Conservation (phyloP, 2,888 invertebrate genomes). For the Coelinius sp. region DNA sequence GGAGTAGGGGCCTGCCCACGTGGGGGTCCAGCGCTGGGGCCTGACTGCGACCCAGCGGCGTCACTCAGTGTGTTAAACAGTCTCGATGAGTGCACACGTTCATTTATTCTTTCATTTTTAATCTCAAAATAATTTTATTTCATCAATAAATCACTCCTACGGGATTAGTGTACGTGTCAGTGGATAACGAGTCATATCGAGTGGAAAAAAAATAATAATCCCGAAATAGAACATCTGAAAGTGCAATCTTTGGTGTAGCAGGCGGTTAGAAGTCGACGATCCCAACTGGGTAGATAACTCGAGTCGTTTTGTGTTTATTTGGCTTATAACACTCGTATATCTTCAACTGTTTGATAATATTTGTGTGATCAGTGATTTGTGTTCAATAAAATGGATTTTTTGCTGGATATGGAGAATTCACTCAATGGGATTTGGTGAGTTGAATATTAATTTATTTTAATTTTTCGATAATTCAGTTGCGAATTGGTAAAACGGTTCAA, state of each 20-base stretch:
- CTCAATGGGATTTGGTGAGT: too few relatives aligned
- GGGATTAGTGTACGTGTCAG: background rate
- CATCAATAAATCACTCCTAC: background rate
- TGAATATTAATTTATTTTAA: background rate
- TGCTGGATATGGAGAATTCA: too few relatives aligned
- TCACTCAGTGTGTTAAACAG: background rate
- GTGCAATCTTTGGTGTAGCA: background rate
- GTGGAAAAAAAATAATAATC: slow-evolving; percentile 17
- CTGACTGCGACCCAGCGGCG: background rate
- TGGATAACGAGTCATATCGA: background rate
- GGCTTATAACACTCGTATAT: background rate
- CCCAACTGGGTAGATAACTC: background rate
- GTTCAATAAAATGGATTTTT: background rate
- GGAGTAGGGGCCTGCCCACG: slow-evolving; percentile 23
- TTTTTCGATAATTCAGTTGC: background rate
- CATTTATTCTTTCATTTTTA: background rate
- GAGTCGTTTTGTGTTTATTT: background rate
- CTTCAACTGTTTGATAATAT: background rate
- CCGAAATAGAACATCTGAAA: background rate
- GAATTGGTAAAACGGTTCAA: too few relatives aligned
- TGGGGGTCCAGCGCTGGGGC: slow-evolving; percentile 24
- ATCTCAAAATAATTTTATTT: background rate
- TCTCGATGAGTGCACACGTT: background rate
- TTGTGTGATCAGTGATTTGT: slow-evolving; percentile 12
- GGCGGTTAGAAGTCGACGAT: slow-evolving; percentile 15